Percentiles rank a stretch among this genome's conserved stretches.
Conservation (phyloP, 2,797 vertebrate genomes). For the Psittacula echo region DNA sequence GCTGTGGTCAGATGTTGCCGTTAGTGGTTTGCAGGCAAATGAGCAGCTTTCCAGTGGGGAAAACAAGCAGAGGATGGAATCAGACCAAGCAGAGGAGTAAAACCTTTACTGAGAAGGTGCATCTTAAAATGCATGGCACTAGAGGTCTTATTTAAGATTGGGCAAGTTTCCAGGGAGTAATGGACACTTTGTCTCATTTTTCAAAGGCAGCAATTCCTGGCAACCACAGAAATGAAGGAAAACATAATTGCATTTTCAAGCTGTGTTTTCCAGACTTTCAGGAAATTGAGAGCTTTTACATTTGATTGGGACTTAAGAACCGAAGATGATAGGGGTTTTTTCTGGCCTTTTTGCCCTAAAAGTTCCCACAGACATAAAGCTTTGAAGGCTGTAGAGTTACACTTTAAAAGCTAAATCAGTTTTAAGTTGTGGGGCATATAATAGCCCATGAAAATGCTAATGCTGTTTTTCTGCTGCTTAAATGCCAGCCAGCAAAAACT, state of each 20-base stretch:
- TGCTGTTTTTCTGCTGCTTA: slow-evolving; percentile 11
- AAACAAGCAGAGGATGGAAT: neutral
- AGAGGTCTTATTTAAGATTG: neutral
- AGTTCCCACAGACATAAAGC: neutral
- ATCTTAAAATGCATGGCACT: neutral
- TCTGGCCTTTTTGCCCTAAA: neutral
- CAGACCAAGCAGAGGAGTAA: neutral
- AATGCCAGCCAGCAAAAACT: neutral
- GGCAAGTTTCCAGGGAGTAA: neutral
- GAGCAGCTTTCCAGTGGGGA: neutral
- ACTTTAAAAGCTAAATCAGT: neutral
- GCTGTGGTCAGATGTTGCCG: neutral
- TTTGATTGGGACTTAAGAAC: neutral
- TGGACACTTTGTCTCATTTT: neutral
- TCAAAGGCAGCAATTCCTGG: neutral
- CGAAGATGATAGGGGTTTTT: neutral
- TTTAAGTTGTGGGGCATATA: neutral
- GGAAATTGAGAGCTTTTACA: neutral
- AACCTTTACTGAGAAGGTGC: neutral
- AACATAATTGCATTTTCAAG: neutral
- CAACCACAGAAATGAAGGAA: neutral
- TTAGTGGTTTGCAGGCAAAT: neutral
- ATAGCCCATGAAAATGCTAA: neutral
- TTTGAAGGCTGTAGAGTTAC: neutral
- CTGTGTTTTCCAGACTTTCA: neutral